phyloP scores from a whole-genome alignment of 2,888 invertebrate species.

The Onthophagus sagittarius region DNA sequence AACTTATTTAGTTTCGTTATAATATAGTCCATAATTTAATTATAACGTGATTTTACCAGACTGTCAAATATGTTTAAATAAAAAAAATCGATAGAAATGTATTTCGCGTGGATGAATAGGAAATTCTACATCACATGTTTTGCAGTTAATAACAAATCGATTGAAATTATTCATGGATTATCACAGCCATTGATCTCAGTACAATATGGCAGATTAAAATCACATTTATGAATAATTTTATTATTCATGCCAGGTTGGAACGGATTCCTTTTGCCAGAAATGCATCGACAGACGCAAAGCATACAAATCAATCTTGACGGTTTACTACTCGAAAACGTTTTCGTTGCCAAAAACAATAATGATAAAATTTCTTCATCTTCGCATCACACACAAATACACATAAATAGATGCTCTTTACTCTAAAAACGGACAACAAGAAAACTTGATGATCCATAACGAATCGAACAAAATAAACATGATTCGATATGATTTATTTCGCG shows the following conservation, averaged over 20 bases:
- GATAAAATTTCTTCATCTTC: not conserved
- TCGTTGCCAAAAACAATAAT: constrained; percentile 6
- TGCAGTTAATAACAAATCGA: not conserved
- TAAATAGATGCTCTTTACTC: not conserved
- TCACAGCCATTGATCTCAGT: not conserved
- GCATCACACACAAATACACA: not conserved
- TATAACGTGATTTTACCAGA: no score
- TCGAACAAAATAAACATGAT: not conserved
- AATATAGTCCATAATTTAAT: no score
- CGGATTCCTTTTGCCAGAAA: not conserved
- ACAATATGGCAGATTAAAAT: not conserved
- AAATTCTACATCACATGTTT: not conserved
- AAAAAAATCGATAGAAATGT: no score
- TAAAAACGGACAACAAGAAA: not conserved
- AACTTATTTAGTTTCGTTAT: no score
- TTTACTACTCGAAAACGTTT: not conserved
- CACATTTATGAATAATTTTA: not conserved
- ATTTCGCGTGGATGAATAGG: not conserved
- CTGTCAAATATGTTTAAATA: no score
- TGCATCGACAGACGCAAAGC: not conserved
- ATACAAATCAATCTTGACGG: not conserved
- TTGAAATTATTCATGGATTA: not conserved
- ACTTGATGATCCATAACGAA: not conserved
- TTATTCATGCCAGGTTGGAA: not conserved
- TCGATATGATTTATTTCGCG: not conserved